Evolutionary conservation across 2,888 invertebrate species (phyloP).

Genomic region (Dyspetes luteomarginatus): DNA sequence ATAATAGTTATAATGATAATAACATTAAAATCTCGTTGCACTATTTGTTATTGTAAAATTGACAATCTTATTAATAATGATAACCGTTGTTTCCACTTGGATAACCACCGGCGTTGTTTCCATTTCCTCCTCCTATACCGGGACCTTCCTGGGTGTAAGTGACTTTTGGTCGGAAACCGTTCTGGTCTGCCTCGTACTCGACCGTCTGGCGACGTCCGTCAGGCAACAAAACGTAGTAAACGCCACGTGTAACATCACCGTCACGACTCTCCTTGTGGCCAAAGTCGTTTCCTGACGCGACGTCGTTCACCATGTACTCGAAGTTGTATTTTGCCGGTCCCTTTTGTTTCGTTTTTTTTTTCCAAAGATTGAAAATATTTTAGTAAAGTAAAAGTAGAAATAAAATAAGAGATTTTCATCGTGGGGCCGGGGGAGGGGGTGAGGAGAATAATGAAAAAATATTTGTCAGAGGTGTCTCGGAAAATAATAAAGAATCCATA

Average conservation of each 20-base stretch:
- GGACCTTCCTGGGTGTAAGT: constrained; percentile 86
- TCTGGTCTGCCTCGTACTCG: constrained; percentile 88
- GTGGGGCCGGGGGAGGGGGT: too few species aligned
- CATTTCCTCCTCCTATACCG: constrained; percentile 69
- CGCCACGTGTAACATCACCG: constrained; percentile 81
- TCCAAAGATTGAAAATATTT: not conserved
- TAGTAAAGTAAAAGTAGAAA: not conserved
- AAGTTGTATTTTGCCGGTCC: constrained; percentile 83
- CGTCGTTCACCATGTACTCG: constrained; percentile 82
- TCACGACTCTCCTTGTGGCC: constrained; percentile 83
- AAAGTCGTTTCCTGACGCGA: constrained; percentile 81
- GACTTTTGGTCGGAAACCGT: constrained; percentile 88
- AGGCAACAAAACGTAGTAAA: constrained; percentile 82
- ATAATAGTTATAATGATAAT: constrained; percentile 8
- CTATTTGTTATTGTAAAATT: not conserved
- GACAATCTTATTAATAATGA: constrained; percentile 67
- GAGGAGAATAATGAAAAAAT: too few species aligned
- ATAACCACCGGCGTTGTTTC: constrained; percentile 64
- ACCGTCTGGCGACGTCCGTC: constrained; percentile 86
- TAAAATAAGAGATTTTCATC: not conserved
- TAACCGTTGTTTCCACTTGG: constrained; percentile 70
- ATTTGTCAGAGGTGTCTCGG: too few species aligned
- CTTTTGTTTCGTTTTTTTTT: constrained; percentile 69
- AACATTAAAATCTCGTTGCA: not conserved
- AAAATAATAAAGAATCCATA: too few species aligned